Conservation (phyloP, 1,140 invertebrate genomes). For the Megalonaias nervosa region DNA sequence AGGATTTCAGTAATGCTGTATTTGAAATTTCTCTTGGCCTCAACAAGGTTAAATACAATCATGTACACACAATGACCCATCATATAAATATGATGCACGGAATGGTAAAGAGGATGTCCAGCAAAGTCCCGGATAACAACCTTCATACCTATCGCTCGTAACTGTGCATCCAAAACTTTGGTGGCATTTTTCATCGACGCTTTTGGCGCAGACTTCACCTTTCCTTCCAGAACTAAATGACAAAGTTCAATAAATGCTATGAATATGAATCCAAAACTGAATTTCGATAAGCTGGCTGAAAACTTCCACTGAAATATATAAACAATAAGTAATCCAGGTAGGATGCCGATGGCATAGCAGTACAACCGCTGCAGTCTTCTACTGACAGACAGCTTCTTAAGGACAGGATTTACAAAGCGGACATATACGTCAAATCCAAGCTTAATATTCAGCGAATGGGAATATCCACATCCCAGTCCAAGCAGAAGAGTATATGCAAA, state of each 20-base stretch:
- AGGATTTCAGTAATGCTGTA: conserved; percentile 28
- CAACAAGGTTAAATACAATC: conserved; percentile 43
- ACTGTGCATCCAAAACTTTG: conserved; percentile 28
- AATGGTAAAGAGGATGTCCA: conserved; percentile 49
- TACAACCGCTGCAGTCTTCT: conserved; percentile 24
- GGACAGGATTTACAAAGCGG: conserved; percentile 24
- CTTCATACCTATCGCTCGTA: conserved; percentile 29
- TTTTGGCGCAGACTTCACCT: conserved; percentile 15
- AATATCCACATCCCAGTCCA: conserved; percentile 36
- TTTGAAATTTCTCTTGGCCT: conserved; percentile 38
- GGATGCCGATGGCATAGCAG: conserved; percentile 26
- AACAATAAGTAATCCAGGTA: conserved; percentile 27
- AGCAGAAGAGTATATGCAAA: conserved; percentile 24
- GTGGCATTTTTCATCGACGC: conserved; percentile 29
- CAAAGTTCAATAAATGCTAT: conserved; percentile 25
- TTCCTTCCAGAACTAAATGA: conserved; percentile 26
- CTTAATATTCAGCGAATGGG: conserved; percentile 35
- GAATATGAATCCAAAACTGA: conserved; percentile 1
- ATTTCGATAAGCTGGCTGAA: neutral
- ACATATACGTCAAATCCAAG: conserved; percentile 34
- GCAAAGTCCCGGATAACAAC: conserved; percentile 50
- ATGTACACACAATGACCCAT: conserved; percentile 48
- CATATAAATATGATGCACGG: conserved; percentile 51
- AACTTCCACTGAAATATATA: conserved; percentile 26
- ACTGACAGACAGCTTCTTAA: conserved; percentile 10